Base-by-base conservation (phyloP, 2,888 invertebrate species). In the Eupeodes latifasciatus region DNA sequence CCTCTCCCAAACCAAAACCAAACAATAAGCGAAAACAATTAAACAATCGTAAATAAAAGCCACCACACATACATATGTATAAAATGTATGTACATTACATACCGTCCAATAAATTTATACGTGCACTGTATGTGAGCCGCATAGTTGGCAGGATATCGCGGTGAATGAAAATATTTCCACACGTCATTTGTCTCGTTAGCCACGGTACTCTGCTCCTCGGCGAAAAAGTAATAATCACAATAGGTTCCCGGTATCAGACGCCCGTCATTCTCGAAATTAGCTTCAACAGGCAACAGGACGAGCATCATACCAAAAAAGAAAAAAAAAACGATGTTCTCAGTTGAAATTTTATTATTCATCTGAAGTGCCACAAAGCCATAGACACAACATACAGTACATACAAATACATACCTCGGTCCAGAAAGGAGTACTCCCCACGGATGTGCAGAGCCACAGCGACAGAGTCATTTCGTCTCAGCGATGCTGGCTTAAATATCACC, bases 131-230 rank as follows among this genome's bases (percentile, higher is more conserved):
- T 96, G 93, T 98, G 97, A 93, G 97, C 97, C 27, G 99, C 98
- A 94, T 99, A 99, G 91, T 97, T 97, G 91, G 99, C 98, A 89
- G 99, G 99, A 95, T 98, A 99, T 82, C 97, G 96, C 0, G 99
- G 99, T 76, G 99, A 99, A 94, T 97, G 98, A 92, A 98, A 96
- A 81, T 96, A 96, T 79, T 98, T 97, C 93, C 96, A 96, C 19
- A 95, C 95, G 91, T 95, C 95, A 91, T 96, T 96, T 57, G 80
- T 82, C 40, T 74, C 53, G 49, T 82, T 85, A 5, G 85, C 61
- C n/a, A 62, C 67, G 72, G 89, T 34, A 4, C 16, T 62, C 82
- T n/a, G 89, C 76, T 77, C 89, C 90, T 92, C 96, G 95, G 97
- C 96, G 92, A 96, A 95, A 94, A 98, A 98, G 94, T 97, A 96